Percentiles rank a stretch among this genome's conserved stretches.
Evolutionary conservation across 2,797 vertebrate genomes (phyloP).

Genomic region (Bovichtus variegatus): DNA sequence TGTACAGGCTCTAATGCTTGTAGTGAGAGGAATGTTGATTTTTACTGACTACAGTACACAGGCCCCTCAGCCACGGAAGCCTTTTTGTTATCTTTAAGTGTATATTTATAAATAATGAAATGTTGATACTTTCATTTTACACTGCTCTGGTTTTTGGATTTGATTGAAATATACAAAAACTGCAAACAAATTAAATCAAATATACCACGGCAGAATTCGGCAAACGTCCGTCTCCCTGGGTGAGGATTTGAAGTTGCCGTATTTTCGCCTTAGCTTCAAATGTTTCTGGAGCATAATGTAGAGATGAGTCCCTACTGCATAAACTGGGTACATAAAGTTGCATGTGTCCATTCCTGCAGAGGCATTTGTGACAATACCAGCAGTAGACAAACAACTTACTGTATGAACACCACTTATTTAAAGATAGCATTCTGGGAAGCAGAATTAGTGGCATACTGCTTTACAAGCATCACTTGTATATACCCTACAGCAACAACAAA

Average conservation of each 20-base stretch:
- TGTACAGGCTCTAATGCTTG: slow-evolving; percentile 18
- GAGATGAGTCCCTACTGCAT: neutral
- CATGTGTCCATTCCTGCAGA: slow-evolving; percentile 17
- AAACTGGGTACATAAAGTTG: slow-evolving; percentile 6
- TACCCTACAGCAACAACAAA: slow-evolving; percentile 39
- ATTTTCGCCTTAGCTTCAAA: neutral
- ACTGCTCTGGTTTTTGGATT: slow-evolving; percentile 31
- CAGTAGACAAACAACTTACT: slow-evolving; percentile 21
- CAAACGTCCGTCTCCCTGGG: neutral
- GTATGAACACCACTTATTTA: slow-evolving; percentile 23
- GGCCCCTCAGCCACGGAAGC: slow-evolving; percentile 16
- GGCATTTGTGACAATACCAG: slow-evolving; percentile 22
- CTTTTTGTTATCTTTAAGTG: slow-evolving; percentile 50
- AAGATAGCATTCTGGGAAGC: slow-evolving; percentile 20
- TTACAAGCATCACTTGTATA: slow-evolving; percentile 11
- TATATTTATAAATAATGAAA: slow-evolving; percentile 60
- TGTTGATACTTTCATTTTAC: slow-evolving; percentile 58
- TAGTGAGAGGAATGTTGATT: slow-evolving; percentile 14
- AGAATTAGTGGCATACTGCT: slow-evolving; percentile 6
- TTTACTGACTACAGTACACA: slow-evolving; percentile 2
- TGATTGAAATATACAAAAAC: slow-evolving; percentile 47
- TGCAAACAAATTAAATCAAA: slow-evolving; percentile 51
- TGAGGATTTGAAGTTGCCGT: neutral
- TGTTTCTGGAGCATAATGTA: neutral
- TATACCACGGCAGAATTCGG: neutral